A percentile compares a stretch with the other conserved stretches of the same genome.
Evolutionary conservation across 2,888 invertebrate species (phyloP).

Genomic region (Ferrisia virgata): DNA sequence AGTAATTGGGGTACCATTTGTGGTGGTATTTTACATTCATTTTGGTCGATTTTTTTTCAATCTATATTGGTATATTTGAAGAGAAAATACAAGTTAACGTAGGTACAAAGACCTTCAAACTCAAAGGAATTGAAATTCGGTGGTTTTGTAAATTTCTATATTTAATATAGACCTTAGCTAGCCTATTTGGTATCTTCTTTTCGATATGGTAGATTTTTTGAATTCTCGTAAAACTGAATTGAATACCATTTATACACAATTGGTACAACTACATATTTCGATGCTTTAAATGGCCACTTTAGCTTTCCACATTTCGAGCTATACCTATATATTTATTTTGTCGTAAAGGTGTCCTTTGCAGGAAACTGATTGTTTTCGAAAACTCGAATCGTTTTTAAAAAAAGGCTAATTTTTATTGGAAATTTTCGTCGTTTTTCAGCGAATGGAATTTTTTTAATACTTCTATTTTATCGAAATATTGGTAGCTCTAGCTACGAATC

Average conservation of each 20-base stretch:
- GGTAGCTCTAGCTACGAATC: neutral
- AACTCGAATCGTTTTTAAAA: neutral
- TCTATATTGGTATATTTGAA: neutral
- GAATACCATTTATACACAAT: too few species aligned
- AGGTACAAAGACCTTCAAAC: neutral
- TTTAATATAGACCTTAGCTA: neutral
- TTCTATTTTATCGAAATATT: neutral
- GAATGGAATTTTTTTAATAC: neutral
- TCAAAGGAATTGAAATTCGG: neutral
- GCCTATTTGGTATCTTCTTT: neutral
- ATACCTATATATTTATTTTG: neutral
- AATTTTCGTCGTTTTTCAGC: neutral
- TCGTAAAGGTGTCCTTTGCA: neutral
- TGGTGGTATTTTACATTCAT: neutral
- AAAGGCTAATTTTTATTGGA: neutral
- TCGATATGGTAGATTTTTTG: neutral
- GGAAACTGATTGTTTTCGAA: neutral
- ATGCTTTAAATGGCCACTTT: neutral
- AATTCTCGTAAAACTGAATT: neutral
- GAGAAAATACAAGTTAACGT: neutral
- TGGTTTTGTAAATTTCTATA: neutral
- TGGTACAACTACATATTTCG: neutral
- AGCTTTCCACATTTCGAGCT: too few species aligned
- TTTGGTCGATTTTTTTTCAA: neutral
- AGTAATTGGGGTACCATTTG: neutral